Base-by-base conservation (phyloP, 2,888 invertebrate species). In the Galeopsomyia nigrocyanea region DNA sequence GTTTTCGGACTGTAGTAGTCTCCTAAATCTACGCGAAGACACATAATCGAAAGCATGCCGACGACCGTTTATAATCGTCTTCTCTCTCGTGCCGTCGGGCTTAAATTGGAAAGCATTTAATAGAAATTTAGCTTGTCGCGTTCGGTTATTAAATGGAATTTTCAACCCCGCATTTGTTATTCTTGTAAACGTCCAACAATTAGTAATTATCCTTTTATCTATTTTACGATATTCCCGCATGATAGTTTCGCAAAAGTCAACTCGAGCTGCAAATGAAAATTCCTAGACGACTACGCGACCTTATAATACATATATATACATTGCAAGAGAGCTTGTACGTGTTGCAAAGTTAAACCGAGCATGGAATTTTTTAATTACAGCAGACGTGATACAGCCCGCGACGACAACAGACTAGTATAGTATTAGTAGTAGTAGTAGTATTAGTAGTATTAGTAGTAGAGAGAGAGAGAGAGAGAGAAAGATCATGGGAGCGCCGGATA, bases 1-100 rank as follows among this genome's bases (percentile, higher is more conserved):
- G 82, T 83, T 82, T 81, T 75, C n/a, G 63, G 61, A 79, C 47
- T 47, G 26, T 47, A 39, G 21, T n/a, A n/a, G 46, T 14, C 14
- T 19, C 50, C 50, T 13, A 50, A 16, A 22, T 6, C 39, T 60
- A 53, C 17, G 39, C 39, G 70, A 57, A 53, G 17, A 10, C 46
- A 31, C 56, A 56, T 71, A 71, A 71, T 66, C 61, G 50, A 65
- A 55, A 60, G 39, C 53, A 19, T 19, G 50, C 26, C 26, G 26
- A 26, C 19, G 21, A 14, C 7, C 46, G 55, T 26, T 13, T 49
- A 58, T 31, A 58, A 50, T 68, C 26, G 26, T 26, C 26, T 5
- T 5, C 26, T n/a, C n/a, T n/a, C n/a, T n/a, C n/a, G n/a, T n/a
- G 26, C 26, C 26, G 5, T 26, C 26, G 26, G 26, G 26, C 26